phyloP scores from a whole-genome alignment of 37 sponge, comb jelly and placozoan genomes.

The Cliona cf. orientalis region DNA sequence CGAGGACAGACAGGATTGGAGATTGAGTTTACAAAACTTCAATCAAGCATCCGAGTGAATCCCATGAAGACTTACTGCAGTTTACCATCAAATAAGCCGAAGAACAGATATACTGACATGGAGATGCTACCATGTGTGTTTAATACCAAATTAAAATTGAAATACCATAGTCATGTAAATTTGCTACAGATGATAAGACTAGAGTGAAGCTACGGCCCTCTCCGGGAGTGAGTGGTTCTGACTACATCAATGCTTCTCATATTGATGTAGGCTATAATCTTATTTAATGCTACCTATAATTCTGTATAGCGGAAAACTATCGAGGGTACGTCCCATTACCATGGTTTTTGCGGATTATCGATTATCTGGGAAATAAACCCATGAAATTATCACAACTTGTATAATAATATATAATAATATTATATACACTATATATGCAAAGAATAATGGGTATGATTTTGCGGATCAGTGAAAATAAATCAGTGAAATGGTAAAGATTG shows the following conservation, averaged over 20 bases:
- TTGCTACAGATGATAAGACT: constrained; percentile 52
- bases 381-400: too few species aligned
- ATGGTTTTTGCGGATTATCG: too few species aligned
- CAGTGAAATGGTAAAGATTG: too few species aligned
- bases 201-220: constrained; percentile 48
- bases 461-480: too few species aligned
- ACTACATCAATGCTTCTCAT: constrained; percentile 97
- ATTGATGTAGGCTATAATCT: constrained; percentile 74
- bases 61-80: not conserved
- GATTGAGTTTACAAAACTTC: constrained; percentile 54
- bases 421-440: too few species aligned
- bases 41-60: constrained; percentile 16
- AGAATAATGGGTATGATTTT: too few species aligned
- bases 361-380: too few species aligned
- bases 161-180: not conserved
- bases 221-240: constrained; percentile 72
- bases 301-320: too few species aligned
- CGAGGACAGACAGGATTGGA: constrained; percentile 45
- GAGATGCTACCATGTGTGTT: constrained; percentile 69
- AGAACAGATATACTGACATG: constrained; percentile 70
- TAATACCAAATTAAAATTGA: not conserved
- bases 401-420: too few species aligned
- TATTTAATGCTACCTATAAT: not conserved
- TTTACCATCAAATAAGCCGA: constrained; percentile 48
- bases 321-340: too few species aligned